A percentile compares a stretch with the other conserved stretches of the same genome.
Conservation (phyloP, 2,888 invertebrate species). For the Choristoneura rosaceana region DNA sequence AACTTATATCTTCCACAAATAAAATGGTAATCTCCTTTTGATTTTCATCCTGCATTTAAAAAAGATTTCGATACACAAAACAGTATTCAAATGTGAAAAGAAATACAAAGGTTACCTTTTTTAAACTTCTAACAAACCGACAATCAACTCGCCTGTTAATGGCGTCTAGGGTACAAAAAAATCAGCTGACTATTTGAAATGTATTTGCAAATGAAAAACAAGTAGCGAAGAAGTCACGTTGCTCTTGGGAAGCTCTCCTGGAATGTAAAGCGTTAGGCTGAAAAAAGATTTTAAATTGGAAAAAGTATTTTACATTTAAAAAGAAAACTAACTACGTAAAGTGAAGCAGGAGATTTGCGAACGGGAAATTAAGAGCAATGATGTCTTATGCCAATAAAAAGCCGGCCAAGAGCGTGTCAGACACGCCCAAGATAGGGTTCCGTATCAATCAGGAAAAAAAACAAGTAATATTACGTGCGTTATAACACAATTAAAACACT, state of each 20-base stretch:
- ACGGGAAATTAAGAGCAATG: no score
- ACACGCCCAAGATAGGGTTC: no score
- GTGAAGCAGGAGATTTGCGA: no score
- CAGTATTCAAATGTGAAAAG: background rate
- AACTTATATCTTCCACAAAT: no score
- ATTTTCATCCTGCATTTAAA: no score
- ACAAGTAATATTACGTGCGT: no score
- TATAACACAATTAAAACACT: no score
- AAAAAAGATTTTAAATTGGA: background rate
- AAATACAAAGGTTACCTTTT: background rate
- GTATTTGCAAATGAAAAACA: background rate
- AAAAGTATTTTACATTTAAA: background rate
- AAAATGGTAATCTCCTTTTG: no score
- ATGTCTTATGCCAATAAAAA: no score
- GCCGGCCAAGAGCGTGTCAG: no score
- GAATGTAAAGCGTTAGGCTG: background rate
- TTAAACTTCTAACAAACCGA: background rate
- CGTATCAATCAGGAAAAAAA: no score
- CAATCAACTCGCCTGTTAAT: background rate
- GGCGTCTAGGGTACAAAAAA: background rate
- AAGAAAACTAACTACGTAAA: background rate
- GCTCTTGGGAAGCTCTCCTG: background rate
- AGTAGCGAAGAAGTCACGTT: background rate
- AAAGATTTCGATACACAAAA: no score
- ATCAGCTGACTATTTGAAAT: background rate